phyloP scores from a whole-genome alignment of 2,797 vertebrate species.

The Erethizon dorsatum region DNA sequence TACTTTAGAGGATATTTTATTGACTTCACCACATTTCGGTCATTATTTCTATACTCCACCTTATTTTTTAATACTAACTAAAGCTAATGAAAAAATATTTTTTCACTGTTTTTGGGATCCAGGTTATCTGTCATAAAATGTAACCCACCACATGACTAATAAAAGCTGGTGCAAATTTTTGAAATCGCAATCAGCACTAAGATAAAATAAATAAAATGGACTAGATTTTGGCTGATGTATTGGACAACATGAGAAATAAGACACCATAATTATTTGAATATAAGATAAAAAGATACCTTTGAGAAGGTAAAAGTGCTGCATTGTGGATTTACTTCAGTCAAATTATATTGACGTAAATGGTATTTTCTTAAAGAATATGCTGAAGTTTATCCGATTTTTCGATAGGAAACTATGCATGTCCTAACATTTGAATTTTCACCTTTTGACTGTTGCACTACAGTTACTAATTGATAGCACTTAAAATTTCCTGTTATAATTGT shows the following conservation, averaged over 20 bases:
- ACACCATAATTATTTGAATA: neutral
- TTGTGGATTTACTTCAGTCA: neutral
- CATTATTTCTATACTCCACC: neutral
- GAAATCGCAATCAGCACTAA: neutral
- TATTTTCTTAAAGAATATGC: neutral
- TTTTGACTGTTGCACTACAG: slow-evolving; percentile 60
- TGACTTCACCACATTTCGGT: neutral
- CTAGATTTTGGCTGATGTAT: neutral
- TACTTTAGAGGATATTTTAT: neutral
- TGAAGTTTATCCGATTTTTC: neutral
- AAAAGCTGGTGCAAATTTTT: neutral
- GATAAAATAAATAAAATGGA: neutral
- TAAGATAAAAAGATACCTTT: neutral
- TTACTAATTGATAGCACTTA: slow-evolving; percentile 78
- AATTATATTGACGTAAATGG: neutral
- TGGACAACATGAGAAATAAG: neutral
- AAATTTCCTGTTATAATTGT: slow-evolving; percentile 53
- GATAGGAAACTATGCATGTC: neutral
- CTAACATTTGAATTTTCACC: slow-evolving; percentile 9
- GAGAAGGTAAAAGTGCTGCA: neutral
- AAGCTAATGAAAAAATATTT: neutral
- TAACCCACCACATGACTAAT: neutral
- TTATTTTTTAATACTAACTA: slow-evolving; percentile 20
- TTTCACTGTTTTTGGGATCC: neutral
- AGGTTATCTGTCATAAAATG: neutral